Evolutionary conservation across 2,797 vertebrate species (phyloP).

Genomic region (Emydoidea blandingii): DNA sequence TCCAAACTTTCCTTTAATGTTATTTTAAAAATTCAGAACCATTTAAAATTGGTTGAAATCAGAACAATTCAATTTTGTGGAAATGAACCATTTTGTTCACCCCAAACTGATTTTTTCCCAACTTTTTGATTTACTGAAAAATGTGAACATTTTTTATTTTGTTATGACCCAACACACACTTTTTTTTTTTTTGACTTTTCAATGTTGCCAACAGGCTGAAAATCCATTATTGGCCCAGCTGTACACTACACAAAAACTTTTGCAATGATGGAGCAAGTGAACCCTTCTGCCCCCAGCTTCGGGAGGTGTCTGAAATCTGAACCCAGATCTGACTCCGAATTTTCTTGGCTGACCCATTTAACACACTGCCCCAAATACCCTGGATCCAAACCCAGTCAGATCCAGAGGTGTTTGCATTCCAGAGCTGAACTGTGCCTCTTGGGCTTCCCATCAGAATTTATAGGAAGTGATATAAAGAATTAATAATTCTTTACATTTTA

Average conservation of each 20-base stretch:
- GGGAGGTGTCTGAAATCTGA: not conserved
- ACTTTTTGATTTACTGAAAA: not conserved
- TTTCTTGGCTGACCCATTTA: not conserved
- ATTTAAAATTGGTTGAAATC: too few relatives aligned
- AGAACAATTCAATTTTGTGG: too few relatives aligned
- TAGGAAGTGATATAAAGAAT: not conserved
- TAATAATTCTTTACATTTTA: not conserved
- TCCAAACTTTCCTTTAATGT: too few relatives aligned
- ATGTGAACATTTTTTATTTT: not conserved
- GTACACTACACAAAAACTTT: not conserved
- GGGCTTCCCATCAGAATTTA: not conserved
- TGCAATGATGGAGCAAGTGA: not conserved
- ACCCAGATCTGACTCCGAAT: not conserved
- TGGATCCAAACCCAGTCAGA: not conserved
- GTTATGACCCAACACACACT: not conserved
- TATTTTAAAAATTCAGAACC: too few relatives aligned
- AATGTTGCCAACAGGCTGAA: not conserved
- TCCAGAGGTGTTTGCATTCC: not conserved
- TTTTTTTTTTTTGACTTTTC: not conserved
- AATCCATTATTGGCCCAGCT: not conserved
- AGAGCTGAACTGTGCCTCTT: not conserved
- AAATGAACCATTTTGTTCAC: too few relatives aligned
- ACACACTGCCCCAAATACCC: too few relatives aligned
- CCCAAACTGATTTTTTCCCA: not conserved
- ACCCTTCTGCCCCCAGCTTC: not conserved